These are phyloP conservation scores for Panagrolaimus sp. DNA, from an alignment of 1,140 invertebrate species.

Conservation along the genomic window DNA sequence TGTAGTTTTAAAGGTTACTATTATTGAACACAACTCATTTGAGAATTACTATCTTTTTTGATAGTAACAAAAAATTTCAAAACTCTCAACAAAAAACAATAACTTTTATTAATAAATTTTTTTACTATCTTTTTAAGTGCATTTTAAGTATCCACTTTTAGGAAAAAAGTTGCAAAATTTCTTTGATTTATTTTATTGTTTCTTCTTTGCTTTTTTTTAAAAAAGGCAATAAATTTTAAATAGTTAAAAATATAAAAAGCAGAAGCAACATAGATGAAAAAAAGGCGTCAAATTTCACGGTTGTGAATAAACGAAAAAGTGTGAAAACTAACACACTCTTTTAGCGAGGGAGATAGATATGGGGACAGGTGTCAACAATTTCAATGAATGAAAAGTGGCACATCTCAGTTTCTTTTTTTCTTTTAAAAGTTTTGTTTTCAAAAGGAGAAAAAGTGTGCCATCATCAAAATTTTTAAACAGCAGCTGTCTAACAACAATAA, in stretches of 20 bases:
- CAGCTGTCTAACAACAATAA: no score
- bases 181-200: slow-evolving; percentile 5
- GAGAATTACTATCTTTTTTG: no score
- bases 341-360: no score
- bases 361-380: no score
- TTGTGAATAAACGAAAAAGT: slow-evolving; percentile 14
- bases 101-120: not conserved
- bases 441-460: no score
- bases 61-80: no score
- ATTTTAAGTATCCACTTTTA: not conserved
- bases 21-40: not conserved
- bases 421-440: no score
- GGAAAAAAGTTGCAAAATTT: not conserved
- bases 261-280: not conserved
- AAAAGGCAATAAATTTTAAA: not conserved
- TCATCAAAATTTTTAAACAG: no score
- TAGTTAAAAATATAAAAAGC: no score
- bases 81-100: no score
- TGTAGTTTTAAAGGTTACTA: not conserved
- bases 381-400: no score
- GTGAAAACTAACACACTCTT: not conserved
- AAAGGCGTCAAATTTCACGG: slow-evolving; percentile 13
- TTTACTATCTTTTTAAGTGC: not conserved
- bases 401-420: no score
- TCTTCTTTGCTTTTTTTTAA: not conserved